Evolutionary conservation across 2,888 invertebrate genomes (phyloP), one percentile per base, ranked within the genome.

Genomic region (Conistra vaccinii): DNA sequence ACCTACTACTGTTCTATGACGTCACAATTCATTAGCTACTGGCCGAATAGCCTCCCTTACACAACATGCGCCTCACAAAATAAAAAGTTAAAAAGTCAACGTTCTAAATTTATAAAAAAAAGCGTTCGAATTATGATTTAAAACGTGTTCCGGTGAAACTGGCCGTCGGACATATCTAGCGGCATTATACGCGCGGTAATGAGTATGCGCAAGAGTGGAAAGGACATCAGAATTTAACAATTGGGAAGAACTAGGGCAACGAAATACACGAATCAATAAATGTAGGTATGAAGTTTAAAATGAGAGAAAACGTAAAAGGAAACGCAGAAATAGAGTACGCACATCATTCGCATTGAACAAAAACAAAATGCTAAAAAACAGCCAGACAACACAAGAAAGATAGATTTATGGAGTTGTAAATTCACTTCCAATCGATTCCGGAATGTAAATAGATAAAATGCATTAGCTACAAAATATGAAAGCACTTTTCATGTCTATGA

Each of bases 131-230:
- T 95, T 96, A 96, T 96, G 96, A 96, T 96, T 96, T 96, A 95
- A 96, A 96, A 96, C 96, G 95, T 96, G 96, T 96, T 96, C 96
- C 94, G 95, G 96, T 94, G 96, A 96, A 96, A 96, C 96, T 95
- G 93, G 95, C 93, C 92, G 96, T 94, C 95, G 94, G 95, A 95
- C 92, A 94, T 94, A 94, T 95, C 95, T 95, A 96, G 95, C 94
- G 92, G 91, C 94, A 95, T 95, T 95, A 95, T 94, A 95, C 93
- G 92, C 93, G 92, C 93, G 94, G 95, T 96, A 96, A 96, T 96
- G 95, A 96, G 94, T 91, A 90, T 89, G 85, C 91, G 89, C 85
- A 89, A 85, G 92, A 92, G 91, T 79, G 39, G 78, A 81, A 73
- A 90, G 95, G 95, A 94, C 94, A 79, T 90, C 87, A 77, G n/a